Evolutionary conservation across 2,113 vertebrate species (phyloP).

Genomic region (Boulengeromyrus knoepffleri): DNA sequence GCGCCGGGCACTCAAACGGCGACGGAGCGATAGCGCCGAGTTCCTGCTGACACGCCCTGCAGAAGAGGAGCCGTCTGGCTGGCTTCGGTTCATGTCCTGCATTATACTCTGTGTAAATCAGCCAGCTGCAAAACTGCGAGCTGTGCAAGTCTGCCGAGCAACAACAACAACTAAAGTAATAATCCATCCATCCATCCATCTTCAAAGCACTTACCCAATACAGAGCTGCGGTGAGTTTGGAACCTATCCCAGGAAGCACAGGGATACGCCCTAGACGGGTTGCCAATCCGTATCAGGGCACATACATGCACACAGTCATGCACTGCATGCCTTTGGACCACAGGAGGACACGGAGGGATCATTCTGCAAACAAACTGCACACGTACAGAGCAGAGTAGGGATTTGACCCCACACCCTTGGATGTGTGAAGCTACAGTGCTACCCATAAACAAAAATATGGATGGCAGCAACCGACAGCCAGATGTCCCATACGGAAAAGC

Average conservation of each 20-base stretch:
- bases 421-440: neutral
- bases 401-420: neutral
- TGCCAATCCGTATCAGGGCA: neutral
- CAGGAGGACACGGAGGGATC: neutral
- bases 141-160: neutral
- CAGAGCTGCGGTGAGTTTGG: neutral
- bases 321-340: neutral
- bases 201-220: neutral
- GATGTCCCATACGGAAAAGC: neutral
- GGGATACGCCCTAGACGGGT: neutral
- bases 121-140: neutral
- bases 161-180: neutral
- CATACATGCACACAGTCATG: neutral
- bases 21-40: neutral
- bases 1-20: neutral
- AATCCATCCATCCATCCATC: neutral
- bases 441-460: neutral
- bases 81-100: neutral
- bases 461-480: neutral
- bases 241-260: neutral
- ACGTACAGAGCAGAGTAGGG: neutral
- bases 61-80: neutral
- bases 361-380: neutral
- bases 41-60: neutral
- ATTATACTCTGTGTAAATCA: neutral